Conservation (phyloP, 1,140 invertebrate species). For the Polypedilum pembai region DNA sequence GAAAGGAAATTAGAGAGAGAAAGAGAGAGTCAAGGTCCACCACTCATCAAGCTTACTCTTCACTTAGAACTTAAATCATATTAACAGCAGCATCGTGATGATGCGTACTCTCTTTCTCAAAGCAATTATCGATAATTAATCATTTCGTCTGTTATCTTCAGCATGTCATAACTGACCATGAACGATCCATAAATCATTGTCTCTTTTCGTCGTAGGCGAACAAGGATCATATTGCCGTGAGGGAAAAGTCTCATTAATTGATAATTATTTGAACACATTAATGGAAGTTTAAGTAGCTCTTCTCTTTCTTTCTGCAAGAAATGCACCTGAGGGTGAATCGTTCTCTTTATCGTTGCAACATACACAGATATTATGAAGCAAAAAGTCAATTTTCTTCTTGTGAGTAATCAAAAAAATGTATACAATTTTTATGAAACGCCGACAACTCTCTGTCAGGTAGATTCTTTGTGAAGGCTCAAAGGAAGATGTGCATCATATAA, state of each 20-base stretch:
- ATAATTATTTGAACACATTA: not conserved
- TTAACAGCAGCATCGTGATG: not conserved
- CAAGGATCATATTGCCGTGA: no score
- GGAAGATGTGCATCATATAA: not conserved
- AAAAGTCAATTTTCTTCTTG: not conserved
- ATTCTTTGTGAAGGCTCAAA: not conserved
- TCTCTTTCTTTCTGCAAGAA: not conserved
- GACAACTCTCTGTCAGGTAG: not conserved
- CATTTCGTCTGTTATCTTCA: slow-evolving; percentile 4
- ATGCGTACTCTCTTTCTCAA: not conserved
- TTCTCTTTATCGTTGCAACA: not conserved
- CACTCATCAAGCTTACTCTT: no score
- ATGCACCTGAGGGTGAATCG: not conserved
- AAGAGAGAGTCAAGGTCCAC: no score
- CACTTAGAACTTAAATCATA: not conserved
- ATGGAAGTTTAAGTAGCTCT: slow-evolving; percentile 12
- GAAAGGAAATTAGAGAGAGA: not conserved
- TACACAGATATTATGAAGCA: not conserved
- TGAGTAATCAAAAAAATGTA: slow-evolving; percentile 13
- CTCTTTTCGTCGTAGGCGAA: no score
- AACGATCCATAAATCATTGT: no score
- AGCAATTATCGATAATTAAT: slow-evolving; percentile 19
- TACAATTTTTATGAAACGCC: not conserved
- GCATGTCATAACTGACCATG: no score
- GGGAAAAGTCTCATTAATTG: no score